Conservation (phyloP, 2,888 invertebrate genomes). For the Dastarcus helophoroides region DNA sequence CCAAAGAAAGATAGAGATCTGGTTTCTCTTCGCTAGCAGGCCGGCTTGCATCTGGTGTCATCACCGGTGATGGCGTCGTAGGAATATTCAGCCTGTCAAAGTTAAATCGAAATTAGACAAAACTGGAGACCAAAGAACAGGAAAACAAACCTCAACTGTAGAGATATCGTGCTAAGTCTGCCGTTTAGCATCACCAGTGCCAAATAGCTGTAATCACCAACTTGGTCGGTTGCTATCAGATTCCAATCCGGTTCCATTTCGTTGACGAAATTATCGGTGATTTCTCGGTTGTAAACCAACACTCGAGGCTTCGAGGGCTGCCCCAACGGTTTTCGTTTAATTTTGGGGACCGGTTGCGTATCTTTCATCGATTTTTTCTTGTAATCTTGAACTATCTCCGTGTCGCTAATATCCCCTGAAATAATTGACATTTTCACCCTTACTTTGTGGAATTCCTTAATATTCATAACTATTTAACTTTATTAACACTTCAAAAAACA, state of each 20-base stretch:
- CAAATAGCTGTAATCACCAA: conserved; percentile 49
- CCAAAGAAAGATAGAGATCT: conserved; percentile 45
- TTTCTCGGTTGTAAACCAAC: conserved; percentile 47
- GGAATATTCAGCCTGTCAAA: conserved; percentile 32
- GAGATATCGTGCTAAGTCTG: conserved; percentile 48
- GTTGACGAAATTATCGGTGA: conserved; percentile 39
- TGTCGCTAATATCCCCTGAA: conserved; percentile 50
- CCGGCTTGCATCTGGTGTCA: conserved; percentile 33
- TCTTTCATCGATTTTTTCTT: conserved; percentile 42
- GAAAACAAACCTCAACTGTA: conserved; percentile 39
- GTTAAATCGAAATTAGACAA: neutral
- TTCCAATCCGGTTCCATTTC: conserved; percentile 50
- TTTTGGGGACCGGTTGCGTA: conserved; percentile 28
- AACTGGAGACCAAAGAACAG: neutral
- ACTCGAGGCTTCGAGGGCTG: conserved; percentile 52
- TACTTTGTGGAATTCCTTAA: too few species aligned
- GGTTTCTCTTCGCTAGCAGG: conserved; percentile 40
- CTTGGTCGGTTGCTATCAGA: conserved; percentile 45
- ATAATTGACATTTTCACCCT: too few species aligned
- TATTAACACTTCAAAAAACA: conserved; percentile 4
- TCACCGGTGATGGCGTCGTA: conserved; percentile 35
- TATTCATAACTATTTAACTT: too few species aligned
- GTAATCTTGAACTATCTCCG: conserved; percentile 69
- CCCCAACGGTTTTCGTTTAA: conserved; percentile 39
- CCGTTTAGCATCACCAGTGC: conserved; percentile 54